Evolutionary conservation across 2,797 vertebrate genomes (phyloP), one percentile per base, ranked within the genome.

Genomic region (Paguma larvata): DNA sequence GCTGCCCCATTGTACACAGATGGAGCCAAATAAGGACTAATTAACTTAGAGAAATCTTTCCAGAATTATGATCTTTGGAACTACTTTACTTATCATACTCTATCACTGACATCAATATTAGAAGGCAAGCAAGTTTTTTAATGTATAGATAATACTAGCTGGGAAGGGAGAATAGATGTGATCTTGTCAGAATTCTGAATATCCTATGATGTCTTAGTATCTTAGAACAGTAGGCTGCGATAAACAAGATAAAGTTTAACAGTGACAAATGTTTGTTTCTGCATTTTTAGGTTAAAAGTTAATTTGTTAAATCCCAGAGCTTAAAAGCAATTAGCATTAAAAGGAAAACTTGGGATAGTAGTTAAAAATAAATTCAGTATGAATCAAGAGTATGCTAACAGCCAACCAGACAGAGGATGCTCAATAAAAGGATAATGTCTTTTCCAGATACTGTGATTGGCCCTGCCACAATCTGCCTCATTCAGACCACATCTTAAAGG

Each of bases 261-360:
- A 73, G 19, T 5, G 44, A 80, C 83, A 91, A 85, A 80, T 85
- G 77, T 85, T 56, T 85, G 3, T 85, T 85, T 5, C 11, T 94
- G 46, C 30, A 73, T 85, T 89, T 90, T 67, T 41, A 41, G 41
- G 53, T 89, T 92, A 73, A 96, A 91, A 85, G 73, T 83, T 41
- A 48, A 23, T 85, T 87, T 95, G 77, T 90, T 72, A 90, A 87
- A 53, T 53, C 38, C 72, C 9, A 23, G 63, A 14, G 14, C 46
- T 95, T 94, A 92, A 92, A 68, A 85, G 19, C n/a, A 92, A 48
- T 70, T 91, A 83, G 44, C 41, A 65, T 85, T 91, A 53, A 83
- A 80, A 93, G 32, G 78, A 96, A 89, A 92, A 84, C 32, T 34
- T 79, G 34, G n/a, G 21, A 80, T 51, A 85, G 9, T 85, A 77